Evolutionary conservation across 2,888 invertebrate species (phyloP).

Genomic region (Cephonodes hylas): DNA sequence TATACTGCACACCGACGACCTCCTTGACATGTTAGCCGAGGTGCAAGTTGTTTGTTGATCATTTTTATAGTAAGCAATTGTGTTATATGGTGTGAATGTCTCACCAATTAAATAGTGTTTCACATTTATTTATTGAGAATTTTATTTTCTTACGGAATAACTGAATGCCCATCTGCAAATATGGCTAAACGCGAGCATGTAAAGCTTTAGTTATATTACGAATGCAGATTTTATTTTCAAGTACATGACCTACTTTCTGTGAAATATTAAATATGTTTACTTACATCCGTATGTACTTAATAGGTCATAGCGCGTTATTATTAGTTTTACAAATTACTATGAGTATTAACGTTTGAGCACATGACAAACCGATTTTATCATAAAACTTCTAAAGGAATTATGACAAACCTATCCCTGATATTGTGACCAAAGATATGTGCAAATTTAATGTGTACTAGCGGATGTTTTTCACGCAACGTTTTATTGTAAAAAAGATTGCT

Average conservation of each 20-base stretch:
- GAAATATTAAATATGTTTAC: conserved; percentile 26
- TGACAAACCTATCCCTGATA: conserved; percentile 34
- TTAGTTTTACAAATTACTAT: conserved; percentile 2
- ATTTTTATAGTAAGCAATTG: conserved; percentile 80
- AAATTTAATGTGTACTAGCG: conserved; percentile 10
- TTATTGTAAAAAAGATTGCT: conserved; percentile 9
- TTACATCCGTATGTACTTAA: conserved; percentile 20
- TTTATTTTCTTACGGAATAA: conserved; percentile 79
- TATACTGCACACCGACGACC: conserved; percentile 63
- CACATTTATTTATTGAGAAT: conserved; percentile 81
- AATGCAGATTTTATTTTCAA: conserved; percentile 29
- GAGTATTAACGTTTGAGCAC: conserved; percentile 48
- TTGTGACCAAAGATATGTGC: conserved; percentile 13
- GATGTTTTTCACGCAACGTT: neutral
- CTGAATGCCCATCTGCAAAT: conserved; percentile 79
- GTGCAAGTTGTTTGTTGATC: conserved; percentile 79
- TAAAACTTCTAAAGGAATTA: conserved; percentile 48
- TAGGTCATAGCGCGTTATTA: conserved; percentile 8
- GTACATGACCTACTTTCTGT: neutral
- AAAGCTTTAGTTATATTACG: conserved; percentile 43
- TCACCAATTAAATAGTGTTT: conserved; percentile 76
- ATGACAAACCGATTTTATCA: conserved; percentile 52
- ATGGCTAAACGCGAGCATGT: conserved; percentile 60
- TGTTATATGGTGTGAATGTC: conserved; percentile 77
- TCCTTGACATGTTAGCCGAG: conserved; percentile 63